phyloP scores from a whole-genome alignment of 35 echinoderm and acorn worm genomes.

The Strongylocentrotus purpuratus region DNA sequence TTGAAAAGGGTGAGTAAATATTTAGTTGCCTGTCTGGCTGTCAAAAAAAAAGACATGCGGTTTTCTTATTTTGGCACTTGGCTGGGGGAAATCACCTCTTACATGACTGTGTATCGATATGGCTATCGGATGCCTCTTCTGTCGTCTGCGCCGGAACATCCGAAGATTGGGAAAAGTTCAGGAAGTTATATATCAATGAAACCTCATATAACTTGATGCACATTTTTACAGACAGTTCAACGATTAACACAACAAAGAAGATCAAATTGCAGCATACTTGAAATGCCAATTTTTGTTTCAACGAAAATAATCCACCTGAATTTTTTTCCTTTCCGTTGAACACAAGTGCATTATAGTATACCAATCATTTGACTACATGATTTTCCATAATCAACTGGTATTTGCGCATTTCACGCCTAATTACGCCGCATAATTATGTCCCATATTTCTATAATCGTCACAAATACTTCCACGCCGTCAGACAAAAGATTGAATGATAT shows the following conservation, averaged over 20 bases:
- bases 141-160: neutral
- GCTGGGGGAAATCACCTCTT: neutral
- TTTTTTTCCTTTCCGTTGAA: neutral
- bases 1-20: neutral
- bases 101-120: neutral
- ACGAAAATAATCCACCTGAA: neutral
- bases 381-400: no score
- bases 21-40: neutral
- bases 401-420: neutral
- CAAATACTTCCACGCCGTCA: neutral
- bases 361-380: no score
- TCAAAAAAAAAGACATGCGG: neutral
- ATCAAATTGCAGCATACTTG: no score
- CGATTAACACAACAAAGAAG: no score
- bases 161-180: neutral
- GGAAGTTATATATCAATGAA: neutral
- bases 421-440: neutral
- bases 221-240: no score
- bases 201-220: no score
- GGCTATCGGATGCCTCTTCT: neutral
- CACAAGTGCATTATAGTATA: neutral
- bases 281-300: no score
- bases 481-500: no score
- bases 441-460: neutral
- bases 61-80: neutral